phyloP scores from a whole-genome alignment of 30 jellyfish, hydroid and myxozoan genomes.

The Turritopsis rubra region DNA sequence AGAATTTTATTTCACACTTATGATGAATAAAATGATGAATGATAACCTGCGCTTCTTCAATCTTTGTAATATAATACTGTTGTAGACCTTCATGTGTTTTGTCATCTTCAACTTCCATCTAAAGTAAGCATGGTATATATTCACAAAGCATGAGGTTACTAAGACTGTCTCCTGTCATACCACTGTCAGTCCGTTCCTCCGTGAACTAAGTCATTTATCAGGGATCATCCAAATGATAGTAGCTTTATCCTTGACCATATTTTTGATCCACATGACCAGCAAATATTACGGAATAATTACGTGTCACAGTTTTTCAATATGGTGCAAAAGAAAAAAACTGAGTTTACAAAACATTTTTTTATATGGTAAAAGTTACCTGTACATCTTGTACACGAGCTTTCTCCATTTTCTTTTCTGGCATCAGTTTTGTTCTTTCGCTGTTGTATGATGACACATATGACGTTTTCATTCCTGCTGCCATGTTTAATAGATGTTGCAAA shows the following conservation, averaged over 20 bases:
- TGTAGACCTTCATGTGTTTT: slow-evolving; percentile 70
- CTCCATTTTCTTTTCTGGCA: slow-evolving; percentile 6
- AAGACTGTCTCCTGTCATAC: no score
- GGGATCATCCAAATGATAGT: no score
- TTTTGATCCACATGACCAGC: no score
- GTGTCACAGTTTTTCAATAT: no score
- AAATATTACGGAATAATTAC: no score
- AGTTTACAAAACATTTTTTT: no score
- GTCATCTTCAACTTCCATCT: slow-evolving; percentile 92
- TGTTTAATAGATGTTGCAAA: background rate
- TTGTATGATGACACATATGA: background rate
- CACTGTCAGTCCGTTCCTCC: no score
- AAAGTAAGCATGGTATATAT: background rate
- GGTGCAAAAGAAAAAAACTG: no score
- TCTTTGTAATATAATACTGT: slow-evolving; percentile 76
- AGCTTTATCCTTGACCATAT: no score
- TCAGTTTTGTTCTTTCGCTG: slow-evolving; percentile 7
- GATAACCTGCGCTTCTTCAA: slow-evolving; percentile 75
- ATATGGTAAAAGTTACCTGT: background rate
- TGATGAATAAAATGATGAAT: background rate
- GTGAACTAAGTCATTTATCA: no score
- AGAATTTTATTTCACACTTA: no score
- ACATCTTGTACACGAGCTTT: background rate
- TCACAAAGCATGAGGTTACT: background rate
- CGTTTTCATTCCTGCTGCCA: slow-evolving; percentile 20